Evolutionary conservation across 2,113 vertebrate genomes (phyloP).

Genomic region (Pitta sordida): DNA sequence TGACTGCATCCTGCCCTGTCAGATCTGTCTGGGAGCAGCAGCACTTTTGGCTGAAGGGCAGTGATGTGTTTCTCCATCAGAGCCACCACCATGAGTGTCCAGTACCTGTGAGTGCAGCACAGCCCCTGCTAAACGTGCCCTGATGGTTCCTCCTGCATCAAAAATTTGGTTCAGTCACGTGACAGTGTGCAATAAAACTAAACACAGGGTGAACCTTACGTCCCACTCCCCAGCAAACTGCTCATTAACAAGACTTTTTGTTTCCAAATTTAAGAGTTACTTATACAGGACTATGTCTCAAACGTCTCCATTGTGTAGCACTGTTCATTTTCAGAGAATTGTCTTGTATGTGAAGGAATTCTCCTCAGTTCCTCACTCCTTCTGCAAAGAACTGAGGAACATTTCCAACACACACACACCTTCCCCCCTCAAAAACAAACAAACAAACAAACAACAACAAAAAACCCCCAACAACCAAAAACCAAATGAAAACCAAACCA

Average conservation of each 20-base stretch:
- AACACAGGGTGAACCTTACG: not conserved
- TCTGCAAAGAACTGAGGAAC: not conserved
- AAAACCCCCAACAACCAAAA: too few species aligned
- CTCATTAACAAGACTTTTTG: not conserved
- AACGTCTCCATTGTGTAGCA: not conserved
- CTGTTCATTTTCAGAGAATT: not conserved
- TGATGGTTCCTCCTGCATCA: fast-evolving
- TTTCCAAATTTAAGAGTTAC: not conserved
- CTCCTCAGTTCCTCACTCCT: not conserved
- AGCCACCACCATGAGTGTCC: not conserved
- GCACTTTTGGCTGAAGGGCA: not conserved
- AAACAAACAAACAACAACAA: too few species aligned
- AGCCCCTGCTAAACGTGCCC: fast-evolving
- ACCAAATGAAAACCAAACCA: too few species aligned
- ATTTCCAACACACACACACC: too few species aligned
- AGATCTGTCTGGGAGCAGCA: not conserved
- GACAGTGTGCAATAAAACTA: not conserved
- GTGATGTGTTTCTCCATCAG: not conserved
- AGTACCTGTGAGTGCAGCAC: fast-evolving
- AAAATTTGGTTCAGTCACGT: not conserved
- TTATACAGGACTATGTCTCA: not conserved
- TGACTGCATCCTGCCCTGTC: not conserved
- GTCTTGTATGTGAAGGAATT: not conserved
- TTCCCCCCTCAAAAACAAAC: too few species aligned
- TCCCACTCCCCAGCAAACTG: not conserved